Evolutionary conservation across 2,888 invertebrate genomes (phyloP), one percentile per base, ranked within the genome.

Genomic region (Melanostoma scalare): DNA sequence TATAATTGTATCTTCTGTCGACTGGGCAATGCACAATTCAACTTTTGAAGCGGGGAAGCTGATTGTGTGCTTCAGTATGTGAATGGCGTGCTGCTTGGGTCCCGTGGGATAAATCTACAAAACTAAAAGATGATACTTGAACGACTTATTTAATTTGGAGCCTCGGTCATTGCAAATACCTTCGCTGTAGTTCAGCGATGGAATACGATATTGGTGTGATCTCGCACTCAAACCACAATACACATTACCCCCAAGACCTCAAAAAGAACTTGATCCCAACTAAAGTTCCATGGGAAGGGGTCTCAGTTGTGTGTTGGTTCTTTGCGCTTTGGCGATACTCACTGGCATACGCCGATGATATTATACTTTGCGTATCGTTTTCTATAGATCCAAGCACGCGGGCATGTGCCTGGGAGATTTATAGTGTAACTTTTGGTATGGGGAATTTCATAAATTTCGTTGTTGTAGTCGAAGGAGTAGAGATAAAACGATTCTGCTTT

Each of bases 371-470:
- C 30, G 42, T 74, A 72, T 75, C 84, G 71, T 55, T 79, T 71
- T 61, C 71, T 75, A 44, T 52, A 60, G 53, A 38, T 35, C 65
- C 69, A 35, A 55, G 67, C 65, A 74, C 48, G 20, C 20, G 75
- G 84, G 84, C 84, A 79, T 84, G 84, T 84, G 84, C 84, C 84
- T 84, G 84, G 69, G 79, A 79, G 84, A 79, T 79, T 79, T 84
- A 79, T 84, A 67, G 67, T 79, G 69, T 55, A 71, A 67, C 71
- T 71, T 38, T 33, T 6, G 20, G 46, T 35, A 0, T 4, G 2
- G 10, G 6, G 63, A 63, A 50, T 63, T 63, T 63, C 50, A 50
- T 31, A 20, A 20, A 20, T 20, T 20, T 20, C n/a, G 20, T 20
- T 20, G 0, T 20, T 20, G 20, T 20, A 20, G 20, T 20, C 20